Percentiles rank a stretch among this genome's conserved stretches.
These are phyloP conservation scores for Panopea generosa DNA, from an alignment of 2,888 invertebrate genomes.

Conservation along the genomic window DNA sequence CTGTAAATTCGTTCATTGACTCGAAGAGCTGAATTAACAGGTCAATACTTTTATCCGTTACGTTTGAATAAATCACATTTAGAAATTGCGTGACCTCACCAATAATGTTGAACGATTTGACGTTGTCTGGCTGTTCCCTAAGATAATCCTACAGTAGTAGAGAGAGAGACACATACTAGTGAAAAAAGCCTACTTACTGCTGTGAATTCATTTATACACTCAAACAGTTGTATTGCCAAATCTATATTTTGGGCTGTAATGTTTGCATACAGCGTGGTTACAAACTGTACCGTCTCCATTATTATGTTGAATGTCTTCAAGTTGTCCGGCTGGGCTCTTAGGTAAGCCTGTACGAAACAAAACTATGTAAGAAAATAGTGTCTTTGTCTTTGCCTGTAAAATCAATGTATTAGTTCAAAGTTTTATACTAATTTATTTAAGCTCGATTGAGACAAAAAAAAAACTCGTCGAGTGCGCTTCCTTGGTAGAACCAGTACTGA, in stretches of 20 bases:
- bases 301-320: slow-evolving; percentile 85
- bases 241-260: slow-evolving; percentile 82
- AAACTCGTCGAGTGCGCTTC: too few relatives aligned
- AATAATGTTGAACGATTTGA: slow-evolving; percentile 85
- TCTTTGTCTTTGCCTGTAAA: slow-evolving; percentile 80
- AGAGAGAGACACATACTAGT: too few relatives aligned
- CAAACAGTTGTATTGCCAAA: slow-evolving; percentile 84
- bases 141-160: slow-evolving; percentile 83
- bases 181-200: slow-evolving; percentile 76
- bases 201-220: slow-evolving; percentile 84
- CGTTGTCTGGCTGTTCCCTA: slow-evolving; percentile 85
- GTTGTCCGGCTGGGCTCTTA: slow-evolving; percentile 85
- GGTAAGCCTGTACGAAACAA: too few relatives aligned
- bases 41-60: slow-evolving; percentile 82
- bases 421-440: too few relatives aligned
- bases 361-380: too few relatives aligned
- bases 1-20: slow-evolving; percentile 84
- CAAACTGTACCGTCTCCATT: slow-evolving; percentile 83
- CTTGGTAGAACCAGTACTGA: too few relatives aligned
- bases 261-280: slow-evolving; percentile 84
- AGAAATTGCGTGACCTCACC: slow-evolving; percentile 84
- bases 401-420: not conserved
- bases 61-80: slow-evolving; percentile 84
- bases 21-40: slow-evolving; percentile 84
- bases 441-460: too few relatives aligned